Base-by-base conservation (phyloP, 2,797 vertebrate genomes). In the Phalanger gymnotis region DNA sequence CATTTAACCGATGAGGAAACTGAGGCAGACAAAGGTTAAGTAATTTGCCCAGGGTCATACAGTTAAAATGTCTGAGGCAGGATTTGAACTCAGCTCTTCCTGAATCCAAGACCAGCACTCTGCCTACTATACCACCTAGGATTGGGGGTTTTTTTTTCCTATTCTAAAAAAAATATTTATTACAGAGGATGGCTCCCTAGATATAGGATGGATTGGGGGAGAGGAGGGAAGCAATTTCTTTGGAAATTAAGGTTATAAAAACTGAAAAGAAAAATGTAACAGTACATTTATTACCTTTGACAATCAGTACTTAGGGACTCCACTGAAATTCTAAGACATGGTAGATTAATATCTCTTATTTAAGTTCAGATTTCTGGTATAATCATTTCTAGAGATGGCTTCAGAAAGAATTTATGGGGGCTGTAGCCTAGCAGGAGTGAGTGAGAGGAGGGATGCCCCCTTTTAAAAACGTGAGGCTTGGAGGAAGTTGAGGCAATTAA, bases 391-490 rank as follows among this genome's bases (percentile, higher is more conserved):
- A 96, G 52, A 22, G 56, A 1, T 30, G 11, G 51, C 92, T 57
- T 96, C 96, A 96, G 55, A 97, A 97, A 73, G 91, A 95, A 95
- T 31, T 89, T 89, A 66, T 94, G 97, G 73, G 93, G 94, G 7
- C 87, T 98, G 90, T 92, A 94, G 90, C 94, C 57, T 95, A 94
- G 97, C 89, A 97, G 96, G 95, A 22, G 53, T n/a, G 91, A 92
- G 16, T 40, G 66, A 66, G n/a, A 40, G 16, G 16, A 22, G 6
- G n/a, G 6, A 73, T 73, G 14, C 7, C 6, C 6, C 19, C 16
- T 47, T 81, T 81, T 0, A 47, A 81, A 81, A 47, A 81, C 27
- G 22, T 47, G 40, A 22, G 22, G 22, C 0, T 47, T 81, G 5
- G n/a, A n/a, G 16, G 16, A 73, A 73, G n/a, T 54, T 61, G 91